Evolutionary conservation across 2,888 invertebrate genomes (phyloP), one percentile per base, ranked within the genome.

Genomic region (Apodemia hepburni): DNA sequence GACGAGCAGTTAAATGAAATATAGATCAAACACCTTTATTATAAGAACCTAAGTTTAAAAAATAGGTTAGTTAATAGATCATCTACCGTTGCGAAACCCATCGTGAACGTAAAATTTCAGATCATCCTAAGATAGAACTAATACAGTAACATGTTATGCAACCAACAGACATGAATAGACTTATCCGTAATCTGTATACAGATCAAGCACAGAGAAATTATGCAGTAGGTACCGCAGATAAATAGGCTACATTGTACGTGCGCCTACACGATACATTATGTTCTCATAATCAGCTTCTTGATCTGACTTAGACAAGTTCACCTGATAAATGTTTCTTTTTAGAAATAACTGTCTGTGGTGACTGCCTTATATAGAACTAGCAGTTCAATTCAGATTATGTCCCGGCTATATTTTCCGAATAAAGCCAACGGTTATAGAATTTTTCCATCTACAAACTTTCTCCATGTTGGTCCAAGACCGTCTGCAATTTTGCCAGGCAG

Each of bases 181-280:
- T 33, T 61, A 58, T 61, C 42, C 42, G 42, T 42, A 42, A 42
- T 42, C 61, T 29, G 45, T 61, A 57, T 45, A 45, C 57, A 29
- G 61, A 61, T 61, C 61, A 47, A 38, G 58, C 58, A 29, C 47
- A 45, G 58, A 58, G 58, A 61, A 61, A 58, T 61, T 58, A 61
- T 58, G 47, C 58, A 47, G 58, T 29, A 29, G 29, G 29, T 58
- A 47, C 61, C 58, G 33, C 58, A 54, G 33, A 38, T 45, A 59
- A 58, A 61, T 58, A 57, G 61, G 58, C 58, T 58, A 51, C 22
- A 27, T 51, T 51, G 22, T 51, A 51, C 51, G 22, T 51, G 11
- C 51, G 22, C 51, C 51, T 51, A 51, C 51, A 22, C 22, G 18
- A 51, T 51, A 22, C 38, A 38, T 51, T 51, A 22, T 18, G 22